Base-by-base conservation (phyloP, 1,140 invertebrate species). In the Trachelipus rathkii region DNA sequence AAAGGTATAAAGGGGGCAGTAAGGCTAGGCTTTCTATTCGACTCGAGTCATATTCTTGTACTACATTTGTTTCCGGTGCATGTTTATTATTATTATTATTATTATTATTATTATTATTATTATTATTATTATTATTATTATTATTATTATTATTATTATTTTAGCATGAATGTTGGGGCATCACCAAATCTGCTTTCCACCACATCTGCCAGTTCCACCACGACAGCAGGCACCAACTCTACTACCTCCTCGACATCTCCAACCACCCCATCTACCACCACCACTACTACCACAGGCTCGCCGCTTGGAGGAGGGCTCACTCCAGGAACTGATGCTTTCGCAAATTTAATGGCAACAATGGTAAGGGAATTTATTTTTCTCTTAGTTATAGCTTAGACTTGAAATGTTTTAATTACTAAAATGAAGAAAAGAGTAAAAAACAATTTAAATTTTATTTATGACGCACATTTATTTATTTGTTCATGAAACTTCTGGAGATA, bases 361-460 rank as follows among this genome's bases (percentile, higher is more conserved):
- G 79, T 79, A 69, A 53, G 76, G 10, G 19, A 19, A 4, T 44
- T 50, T 11, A 8, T 9, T 66, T 50, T 66, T 75, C 11, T n/a
- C 53, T 33, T 75, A 19, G 15, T 0, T 73, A 24, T 23, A 24
- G 15, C 10, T 21, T n/a, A 71, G 10, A 24, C 70, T 24, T 50
- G 21, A n/a, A 71, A 50, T 76, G 13, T 75, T 70, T 19, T 44
- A 71, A 77, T 53, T 60, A 23, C 10, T 75, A 67, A 79, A 24
- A 77, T 78, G 69, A 77, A 75, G 19, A 85, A 87, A 78, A 83
- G 85, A n/a, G 85, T 88, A n/a, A n/a, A n/a, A n/a, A n/a, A 33
- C 6, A 33, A 6, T 33, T 33, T 3, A 33, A 33, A 33, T 33
- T 3, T 3, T 3, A 33, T 3, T 1, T 33, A 3, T 33, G 33